These are phyloP conservation scores for Carollia perspicillata DNA, from an alignment of 2,113 vertebrate species.

Conservation along the genomic window DNA sequence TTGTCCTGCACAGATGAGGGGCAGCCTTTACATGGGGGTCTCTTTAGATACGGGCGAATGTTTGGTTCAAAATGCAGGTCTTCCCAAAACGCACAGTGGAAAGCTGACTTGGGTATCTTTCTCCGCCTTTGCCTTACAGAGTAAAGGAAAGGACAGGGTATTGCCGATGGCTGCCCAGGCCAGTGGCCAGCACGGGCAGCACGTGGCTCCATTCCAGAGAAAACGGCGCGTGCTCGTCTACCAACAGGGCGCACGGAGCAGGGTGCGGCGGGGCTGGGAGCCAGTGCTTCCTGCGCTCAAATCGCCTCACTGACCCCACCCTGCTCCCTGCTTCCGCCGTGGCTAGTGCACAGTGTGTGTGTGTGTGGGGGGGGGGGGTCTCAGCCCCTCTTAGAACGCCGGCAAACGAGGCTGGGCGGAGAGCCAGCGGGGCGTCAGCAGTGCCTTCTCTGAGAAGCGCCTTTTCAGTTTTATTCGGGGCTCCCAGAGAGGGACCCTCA, in stretches of 20 bases:
- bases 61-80: neutral
- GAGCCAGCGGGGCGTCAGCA: neutral
- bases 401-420: no score
- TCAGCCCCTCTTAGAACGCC: no score
- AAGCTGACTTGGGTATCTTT: neutral
- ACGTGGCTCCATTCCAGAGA: neutral
- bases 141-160: neutral
- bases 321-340: no score
- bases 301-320: no score
- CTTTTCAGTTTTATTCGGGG: constrained; percentile 53
- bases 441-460: constrained; percentile 79
- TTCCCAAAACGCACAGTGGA: accelerated
- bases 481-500: constrained; percentile 26
- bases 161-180: neutral
- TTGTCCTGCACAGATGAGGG: neutral
- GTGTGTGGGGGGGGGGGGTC: no score
- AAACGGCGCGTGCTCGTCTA: constrained; percentile 38
- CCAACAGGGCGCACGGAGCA: neutral
- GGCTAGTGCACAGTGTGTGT: no score
- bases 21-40: neutral
- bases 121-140: neutral
- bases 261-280: neutral
- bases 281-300: neutral
- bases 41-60: neutral
- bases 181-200: accelerated